phyloP scores from a whole-genome alignment of 2,113 vertebrate genomes.

The Camelus dromedarius region DNA sequence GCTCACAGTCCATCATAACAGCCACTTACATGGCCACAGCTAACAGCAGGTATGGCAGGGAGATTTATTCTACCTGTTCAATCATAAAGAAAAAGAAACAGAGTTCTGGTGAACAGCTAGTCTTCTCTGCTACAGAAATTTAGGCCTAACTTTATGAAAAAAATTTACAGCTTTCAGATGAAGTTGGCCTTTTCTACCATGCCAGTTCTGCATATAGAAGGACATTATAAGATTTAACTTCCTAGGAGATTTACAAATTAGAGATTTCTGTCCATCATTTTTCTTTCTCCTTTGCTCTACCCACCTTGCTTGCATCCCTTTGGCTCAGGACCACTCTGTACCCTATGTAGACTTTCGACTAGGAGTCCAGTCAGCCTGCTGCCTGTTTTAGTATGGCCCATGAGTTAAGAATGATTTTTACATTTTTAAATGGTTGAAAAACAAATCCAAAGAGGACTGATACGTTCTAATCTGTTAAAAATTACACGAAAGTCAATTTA shows the following conservation, averaged over 20 bases:
- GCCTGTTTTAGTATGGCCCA: not conserved
- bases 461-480: not conserved
- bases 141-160: not conserved
- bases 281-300: not conserved
- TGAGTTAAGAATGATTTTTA: not conserved
- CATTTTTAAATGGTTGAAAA: not conserved
- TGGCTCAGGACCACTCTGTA: not conserved
- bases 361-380: not conserved
- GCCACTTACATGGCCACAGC: not conserved
- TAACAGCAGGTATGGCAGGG: not conserved
- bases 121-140: not conserved
- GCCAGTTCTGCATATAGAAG: not conserved
- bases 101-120: not conserved
- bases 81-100: not conserved
- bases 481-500: constrained; percentile 18
- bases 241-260: not conserved
- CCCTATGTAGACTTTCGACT: not conserved
- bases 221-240: not conserved
- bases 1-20: not conserved
- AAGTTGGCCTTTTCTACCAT: not conserved
- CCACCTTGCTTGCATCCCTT: not conserved
- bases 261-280: not conserved
- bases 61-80: not conserved
- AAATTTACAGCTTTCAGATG: not conserved
- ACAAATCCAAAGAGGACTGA: not conserved